Evolutionary conservation across 2,797 vertebrate genomes (phyloP).

Genomic region (Molothrus ater): DNA sequence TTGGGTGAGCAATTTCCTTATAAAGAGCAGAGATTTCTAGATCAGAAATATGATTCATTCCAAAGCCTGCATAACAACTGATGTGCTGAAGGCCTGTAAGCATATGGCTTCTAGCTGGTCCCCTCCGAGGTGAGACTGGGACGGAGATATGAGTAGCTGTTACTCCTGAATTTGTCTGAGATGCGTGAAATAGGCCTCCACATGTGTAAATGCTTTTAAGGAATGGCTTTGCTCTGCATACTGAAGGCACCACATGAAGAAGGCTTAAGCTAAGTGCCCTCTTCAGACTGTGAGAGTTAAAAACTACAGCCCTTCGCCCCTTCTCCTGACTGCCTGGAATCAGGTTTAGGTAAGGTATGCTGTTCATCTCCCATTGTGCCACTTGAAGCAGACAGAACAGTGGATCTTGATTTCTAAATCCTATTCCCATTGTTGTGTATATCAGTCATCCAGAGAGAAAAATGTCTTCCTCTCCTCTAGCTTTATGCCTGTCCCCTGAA

Average conservation of each 20-base stretch:
- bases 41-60: background rate
- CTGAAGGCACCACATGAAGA: background rate
- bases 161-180: background rate
- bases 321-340: background rate
- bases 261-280: background rate
- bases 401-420: background rate
- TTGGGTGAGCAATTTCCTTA: background rate
- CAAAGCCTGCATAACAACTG: background rate
- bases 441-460: background rate
- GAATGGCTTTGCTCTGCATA: background rate
- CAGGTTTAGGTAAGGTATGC: background rate
- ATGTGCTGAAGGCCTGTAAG: background rate
- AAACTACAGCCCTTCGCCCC: background rate
- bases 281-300: background rate
- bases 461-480: background rate
- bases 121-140: background rate
- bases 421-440: background rate
- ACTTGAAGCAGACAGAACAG: background rate
- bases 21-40: background rate
- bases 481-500: background rate
- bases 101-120: background rate
- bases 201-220: background rate
- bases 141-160: background rate
- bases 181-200: background rate
- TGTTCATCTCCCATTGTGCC: background rate